Evolutionary conservation across 2,113 vertebrate species (phyloP).

Genomic region (Mastomys natalensis): DNA sequence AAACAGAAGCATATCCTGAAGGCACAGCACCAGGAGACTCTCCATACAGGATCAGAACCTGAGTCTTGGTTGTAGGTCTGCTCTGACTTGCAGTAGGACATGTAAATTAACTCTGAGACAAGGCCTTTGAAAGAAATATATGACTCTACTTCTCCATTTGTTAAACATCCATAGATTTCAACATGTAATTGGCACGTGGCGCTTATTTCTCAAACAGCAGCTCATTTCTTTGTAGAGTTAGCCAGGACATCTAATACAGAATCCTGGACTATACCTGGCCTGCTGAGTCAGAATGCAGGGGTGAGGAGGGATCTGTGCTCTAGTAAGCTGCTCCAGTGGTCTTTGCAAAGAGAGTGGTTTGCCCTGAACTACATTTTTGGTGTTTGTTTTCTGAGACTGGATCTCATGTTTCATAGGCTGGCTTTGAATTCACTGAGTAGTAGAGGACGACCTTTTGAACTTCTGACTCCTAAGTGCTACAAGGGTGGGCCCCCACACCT

Average conservation of each 20-base stretch:
- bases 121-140: background rate
- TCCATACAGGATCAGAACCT: background rate
- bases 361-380: background rate
- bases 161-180: background rate
- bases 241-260: background rate
- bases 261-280: background rate
- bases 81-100: background rate
- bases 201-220: constrained; percentile 33
- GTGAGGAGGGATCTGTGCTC: background rate
- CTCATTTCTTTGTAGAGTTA: constrained; percentile 2
- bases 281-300: background rate
- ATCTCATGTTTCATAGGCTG: background rate
- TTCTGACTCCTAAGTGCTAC: background rate
- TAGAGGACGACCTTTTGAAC: background rate
- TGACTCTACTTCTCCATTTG: background rate
- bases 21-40: background rate
- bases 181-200: background rate
- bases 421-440: background rate
- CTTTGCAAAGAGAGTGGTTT: constrained; percentile 23
- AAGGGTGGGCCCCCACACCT: background rate
- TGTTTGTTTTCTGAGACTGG: background rate
- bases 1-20: background rate
- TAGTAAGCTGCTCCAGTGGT: background rate
- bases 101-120: constrained; percentile 12
- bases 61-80: background rate